Base-by-base conservation (phyloP, 2,888 invertebrate species). In the Argyresthia goedartella region DNA sequence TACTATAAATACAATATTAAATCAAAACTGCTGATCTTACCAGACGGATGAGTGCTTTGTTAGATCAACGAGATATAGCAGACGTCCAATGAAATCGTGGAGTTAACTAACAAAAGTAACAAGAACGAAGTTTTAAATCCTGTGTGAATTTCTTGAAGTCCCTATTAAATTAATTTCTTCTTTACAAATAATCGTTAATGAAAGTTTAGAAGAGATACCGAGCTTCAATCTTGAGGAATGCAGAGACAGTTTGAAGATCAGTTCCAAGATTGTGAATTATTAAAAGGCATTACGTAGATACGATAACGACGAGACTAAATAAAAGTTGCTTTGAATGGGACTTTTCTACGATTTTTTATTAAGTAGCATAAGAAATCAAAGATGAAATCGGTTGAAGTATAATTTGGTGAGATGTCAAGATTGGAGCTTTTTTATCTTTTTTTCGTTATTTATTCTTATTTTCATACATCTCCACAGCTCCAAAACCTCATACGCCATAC, bases 401-500 rank as follows among this genome's bases (percentile, higher is more conserved):
- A 49, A 49, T 49, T 16, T 49, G 49, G 41, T 49, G 49, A 49
- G 49, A 41, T 41, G 49, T 41, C 49, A 49, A 49, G 15, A 41
- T 49, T 41, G 10, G n/a, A 49, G n/a, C n/a, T n/a, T n/a, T n/a
- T n/a, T n/a, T n/a, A n/a, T n/a, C n/a, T n/a, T n/a, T n/a, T 4
- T 25, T 25, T 25, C 25, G 25, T 25, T 25, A 25, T 25, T 2
- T 25, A 25, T 4, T 25, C 25, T 25, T 25, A 25, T 25, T 25
- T 25, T 6, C 25, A 4, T 2, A 25, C 46, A 11, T 11, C 46
- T 46, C 33, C 33, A 46, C 25, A 10, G 46, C 56, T 56, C 55
- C 56, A 44, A 51, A 59, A 54, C 14, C 46, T 13, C 46, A 16
- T 16, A 33, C 25, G 25, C 14, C 10, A 33, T 46, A 25, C 46